phyloP scores from a whole-genome alignment of 2,113 vertebrate genomes.

The Grammomys dolichurus region DNA sequence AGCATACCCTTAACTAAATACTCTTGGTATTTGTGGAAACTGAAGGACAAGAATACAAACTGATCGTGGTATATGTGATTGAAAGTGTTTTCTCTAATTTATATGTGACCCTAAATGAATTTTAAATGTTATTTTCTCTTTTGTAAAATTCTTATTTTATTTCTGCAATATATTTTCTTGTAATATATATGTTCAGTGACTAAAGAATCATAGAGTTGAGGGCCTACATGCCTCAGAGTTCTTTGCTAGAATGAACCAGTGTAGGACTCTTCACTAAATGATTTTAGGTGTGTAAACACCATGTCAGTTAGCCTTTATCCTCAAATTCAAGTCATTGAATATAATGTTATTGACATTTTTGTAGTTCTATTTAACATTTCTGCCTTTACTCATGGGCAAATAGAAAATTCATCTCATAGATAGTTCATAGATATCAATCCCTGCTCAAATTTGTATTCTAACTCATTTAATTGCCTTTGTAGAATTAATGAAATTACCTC shows the following conservation, averaged over 20 bases:
- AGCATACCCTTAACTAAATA: not conserved
- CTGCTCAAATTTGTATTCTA: not conserved
- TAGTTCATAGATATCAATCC: not conserved
- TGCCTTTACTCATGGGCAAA: not conserved
- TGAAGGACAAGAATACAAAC: not conserved
- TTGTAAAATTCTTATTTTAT: not conserved
- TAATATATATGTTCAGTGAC: not conserved
- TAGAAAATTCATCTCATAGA: not conserved
- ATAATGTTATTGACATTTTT: not conserved
- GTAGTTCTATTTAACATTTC: not conserved
- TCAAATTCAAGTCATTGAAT: not conserved
- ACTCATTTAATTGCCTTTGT: not conserved
- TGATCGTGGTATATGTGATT: not conserved
- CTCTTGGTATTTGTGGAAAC: not conserved
- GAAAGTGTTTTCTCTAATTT: not conserved
- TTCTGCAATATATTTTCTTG: not conserved
- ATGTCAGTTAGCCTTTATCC: not conserved
- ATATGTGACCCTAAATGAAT: slow-evolving; percentile 9
- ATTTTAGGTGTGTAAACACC: not conserved
- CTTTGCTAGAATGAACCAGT: not conserved
- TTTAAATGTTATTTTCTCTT: not conserved
- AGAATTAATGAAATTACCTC: not conserved
- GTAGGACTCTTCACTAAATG: not conserved
- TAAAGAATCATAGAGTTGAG: not conserved
- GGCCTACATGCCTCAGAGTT: not conserved